Percentiles rank a stretch among this genome's conserved stretches.
Conservation (phyloP, 2,113 vertebrate species). For the Chiloscyllium plagiosum region DNA sequence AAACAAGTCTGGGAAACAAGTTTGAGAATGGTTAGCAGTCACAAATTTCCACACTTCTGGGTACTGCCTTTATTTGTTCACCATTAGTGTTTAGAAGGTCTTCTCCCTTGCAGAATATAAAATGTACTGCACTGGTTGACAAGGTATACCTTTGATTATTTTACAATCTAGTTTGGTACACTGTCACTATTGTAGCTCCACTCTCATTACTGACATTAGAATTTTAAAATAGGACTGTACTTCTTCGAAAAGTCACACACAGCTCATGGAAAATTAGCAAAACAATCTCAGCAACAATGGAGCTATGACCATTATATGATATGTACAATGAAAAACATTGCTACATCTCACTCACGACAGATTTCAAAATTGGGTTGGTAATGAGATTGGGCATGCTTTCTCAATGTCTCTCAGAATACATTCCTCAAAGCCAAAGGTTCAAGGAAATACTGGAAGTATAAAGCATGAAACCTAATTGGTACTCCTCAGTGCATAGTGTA, state of each 20-base stretch:
- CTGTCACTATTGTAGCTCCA: not conserved
- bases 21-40: not conserved
- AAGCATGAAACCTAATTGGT: not conserved
- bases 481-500: not conserved
- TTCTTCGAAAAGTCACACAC: not conserved
- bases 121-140: not conserved
- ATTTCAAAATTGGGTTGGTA: not conserved
- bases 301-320: not conserved
- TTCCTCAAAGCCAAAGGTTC: not conserved
- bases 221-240: not conserved
- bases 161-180: not conserved
- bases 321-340: not conserved
- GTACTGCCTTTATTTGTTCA: not conserved
- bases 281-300: not conserved
- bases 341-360: not conserved
- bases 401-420: not conserved
- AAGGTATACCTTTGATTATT: not conserved
- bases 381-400: not conserved
- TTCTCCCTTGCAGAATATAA: not conserved
- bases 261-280: not conserved
- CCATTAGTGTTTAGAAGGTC: not conserved
- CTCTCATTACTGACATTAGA: not conserved
- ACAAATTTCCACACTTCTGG: not conserved
- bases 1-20: not conserved
- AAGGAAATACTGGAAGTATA: not conserved